These are phyloP conservation scores for Aphaenogaster floridana DNA, from an alignment of 1,140 invertebrate genomes.

Conservation along the genomic window DNA sequence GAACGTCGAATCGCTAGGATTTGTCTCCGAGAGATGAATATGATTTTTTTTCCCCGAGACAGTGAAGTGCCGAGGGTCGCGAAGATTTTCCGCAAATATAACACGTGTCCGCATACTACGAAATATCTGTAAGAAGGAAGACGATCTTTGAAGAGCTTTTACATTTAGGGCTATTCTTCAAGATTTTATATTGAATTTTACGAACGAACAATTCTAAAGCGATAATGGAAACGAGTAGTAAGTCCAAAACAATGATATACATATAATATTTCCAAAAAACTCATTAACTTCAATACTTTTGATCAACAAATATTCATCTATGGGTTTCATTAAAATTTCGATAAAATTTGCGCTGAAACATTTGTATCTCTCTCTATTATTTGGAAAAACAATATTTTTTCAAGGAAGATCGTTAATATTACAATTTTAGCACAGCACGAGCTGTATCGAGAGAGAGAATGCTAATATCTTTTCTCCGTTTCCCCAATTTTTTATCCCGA, in stretches of 20 bases:
- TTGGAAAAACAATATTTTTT: background rate
- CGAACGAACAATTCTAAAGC: background rate
- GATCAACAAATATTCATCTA: background rate
- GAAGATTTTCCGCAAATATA: background rate
- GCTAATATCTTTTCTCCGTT: conserved; percentile 19
- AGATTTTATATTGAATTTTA: background rate
- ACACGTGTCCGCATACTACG: background rate
- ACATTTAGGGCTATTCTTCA: background rate
- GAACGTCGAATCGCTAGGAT: conserved; percentile 33
- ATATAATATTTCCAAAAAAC: background rate
- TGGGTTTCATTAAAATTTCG: background rate
- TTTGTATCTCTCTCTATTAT: background rate
- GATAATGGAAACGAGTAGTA: background rate
- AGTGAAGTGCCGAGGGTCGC: background rate
- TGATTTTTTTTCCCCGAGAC: conserved; percentile 14
- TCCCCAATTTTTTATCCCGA: background rate
- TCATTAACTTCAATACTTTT: background rate
- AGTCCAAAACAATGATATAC: background rate
- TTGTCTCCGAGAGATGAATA: conserved; percentile 46
- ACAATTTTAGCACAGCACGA: background rate
- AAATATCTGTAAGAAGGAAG: background rate
- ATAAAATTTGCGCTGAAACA: background rate
- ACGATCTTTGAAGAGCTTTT: background rate
- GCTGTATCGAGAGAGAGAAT: background rate
- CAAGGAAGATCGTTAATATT: background rate